These are phyloP conservation scores for Chamaea fasciata DNA, from an alignment of 2,113 vertebrate genomes.

Conservation along the genomic window DNA sequence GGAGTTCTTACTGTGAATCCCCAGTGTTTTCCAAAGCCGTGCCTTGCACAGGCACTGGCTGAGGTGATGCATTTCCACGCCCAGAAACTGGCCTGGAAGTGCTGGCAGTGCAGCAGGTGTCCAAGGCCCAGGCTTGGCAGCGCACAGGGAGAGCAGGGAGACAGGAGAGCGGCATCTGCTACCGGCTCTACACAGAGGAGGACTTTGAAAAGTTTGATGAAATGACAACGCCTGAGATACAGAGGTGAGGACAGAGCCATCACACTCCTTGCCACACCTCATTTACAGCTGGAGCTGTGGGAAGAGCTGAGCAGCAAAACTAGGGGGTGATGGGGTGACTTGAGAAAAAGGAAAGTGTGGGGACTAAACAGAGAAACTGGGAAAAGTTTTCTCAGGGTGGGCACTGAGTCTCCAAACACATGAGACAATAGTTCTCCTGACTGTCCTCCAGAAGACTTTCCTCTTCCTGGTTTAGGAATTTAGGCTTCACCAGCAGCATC, in stretches of 20 bases:
- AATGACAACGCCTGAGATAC: conserved; percentile 93
- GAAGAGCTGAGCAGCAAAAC: not conserved
- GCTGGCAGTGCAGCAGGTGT: conserved; percentile 89
- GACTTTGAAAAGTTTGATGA: conserved; percentile 88
- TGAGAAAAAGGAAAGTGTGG: not conserved
- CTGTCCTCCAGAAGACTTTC: not conserved
- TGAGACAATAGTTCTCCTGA: not conserved
- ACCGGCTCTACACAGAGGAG: conserved; percentile 92
- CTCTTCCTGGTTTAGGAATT: not conserved
- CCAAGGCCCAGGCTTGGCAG: conserved; percentile 97
- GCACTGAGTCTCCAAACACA: not conserved
- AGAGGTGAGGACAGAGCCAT: conserved; percentile 76
- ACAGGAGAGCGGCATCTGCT: conserved; percentile 86
- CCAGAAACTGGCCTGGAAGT: conserved; percentile 91
- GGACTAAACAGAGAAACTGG: not conserved
- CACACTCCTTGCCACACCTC: not conserved
- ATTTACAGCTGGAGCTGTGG: not conserved
- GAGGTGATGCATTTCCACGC: not conserved
- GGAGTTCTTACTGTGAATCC: not conserved
- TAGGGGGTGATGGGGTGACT: not conserved
- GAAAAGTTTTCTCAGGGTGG: not conserved
- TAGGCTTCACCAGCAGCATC: not conserved
- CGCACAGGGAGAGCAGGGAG: conserved; percentile 88
- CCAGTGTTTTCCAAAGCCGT: not conserved
- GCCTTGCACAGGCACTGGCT: accelerated